Percentiles rank a stretch among this genome's conserved stretches.
Evolutionary conservation across 2,113 vertebrate genomes (phyloP).

Genomic region (Colistium nudipinnis): DNA sequence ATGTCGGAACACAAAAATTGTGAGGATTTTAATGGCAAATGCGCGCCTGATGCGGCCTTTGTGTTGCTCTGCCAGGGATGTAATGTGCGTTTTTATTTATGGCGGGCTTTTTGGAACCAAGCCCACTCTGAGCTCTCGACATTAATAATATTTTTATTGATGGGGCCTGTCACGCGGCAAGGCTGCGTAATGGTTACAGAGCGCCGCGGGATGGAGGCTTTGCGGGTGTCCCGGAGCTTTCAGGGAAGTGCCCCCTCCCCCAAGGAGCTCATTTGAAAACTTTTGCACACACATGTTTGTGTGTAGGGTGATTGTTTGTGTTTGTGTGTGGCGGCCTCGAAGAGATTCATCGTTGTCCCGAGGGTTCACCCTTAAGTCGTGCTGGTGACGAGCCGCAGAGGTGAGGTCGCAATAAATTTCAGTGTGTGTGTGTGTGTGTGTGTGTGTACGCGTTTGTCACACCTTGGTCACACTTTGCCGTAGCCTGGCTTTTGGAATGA

Average conservation of each 20-base stretch:
- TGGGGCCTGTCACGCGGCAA: slow-evolving; percentile 51
- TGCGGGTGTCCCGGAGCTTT: slow-evolving; percentile 56
- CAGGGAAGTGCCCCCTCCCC: slow-evolving; percentile 27
- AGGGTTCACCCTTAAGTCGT: slow-evolving; percentile 27
- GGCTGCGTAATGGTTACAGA: slow-evolving; percentile 56
- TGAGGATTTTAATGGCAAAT: slow-evolving; percentile 31
- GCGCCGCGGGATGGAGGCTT: slow-evolving; percentile 39
- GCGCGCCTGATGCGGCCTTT: slow-evolving; percentile 37
- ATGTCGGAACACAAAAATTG: slow-evolving; percentile 10
- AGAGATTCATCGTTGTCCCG: slow-evolving; percentile 45
- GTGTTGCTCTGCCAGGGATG: slow-evolving; percentile 20
- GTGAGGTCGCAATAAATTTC: slow-evolving; percentile 19
- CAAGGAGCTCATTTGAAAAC: slow-evolving; percentile 39
- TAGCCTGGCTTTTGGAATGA: neutral
- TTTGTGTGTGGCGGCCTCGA: neutral
- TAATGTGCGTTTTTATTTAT: slow-evolving; percentile 48
- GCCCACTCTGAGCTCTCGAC: slow-evolving; percentile 38
- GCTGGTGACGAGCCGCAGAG: slow-evolving; percentile 42
- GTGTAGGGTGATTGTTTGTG: neutral
- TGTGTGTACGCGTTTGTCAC: slow-evolving; percentile 5
- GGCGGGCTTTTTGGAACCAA: slow-evolving; percentile 37
- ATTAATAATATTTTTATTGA: slow-evolving; percentile 70
- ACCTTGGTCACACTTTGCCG: neutral
- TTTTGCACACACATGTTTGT: slow-evolving; percentile 8
- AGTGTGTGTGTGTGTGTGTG: slow-evolving; percentile 6